Evolutionary conservation across 2,797 vertebrate genomes (phyloP).

Genomic region (Manis pentadactyla): DNA sequence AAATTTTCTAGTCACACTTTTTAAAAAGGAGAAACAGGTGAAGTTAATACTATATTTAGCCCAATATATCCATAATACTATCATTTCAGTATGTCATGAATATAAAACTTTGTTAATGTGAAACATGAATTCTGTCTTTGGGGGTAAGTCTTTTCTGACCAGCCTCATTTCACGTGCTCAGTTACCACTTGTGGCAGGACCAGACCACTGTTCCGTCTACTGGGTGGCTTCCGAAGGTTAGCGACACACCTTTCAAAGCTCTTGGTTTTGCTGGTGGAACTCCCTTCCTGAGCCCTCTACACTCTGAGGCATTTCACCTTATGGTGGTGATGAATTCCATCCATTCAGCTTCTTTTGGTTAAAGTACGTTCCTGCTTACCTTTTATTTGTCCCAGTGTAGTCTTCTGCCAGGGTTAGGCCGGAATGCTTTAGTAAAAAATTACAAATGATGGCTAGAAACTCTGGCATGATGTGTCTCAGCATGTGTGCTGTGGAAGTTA

Average conservation of each 20-base stretch:
- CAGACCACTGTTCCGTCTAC: not conserved
- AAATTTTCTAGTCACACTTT: conserved; percentile 8
- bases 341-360: not conserved
- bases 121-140: not conserved
- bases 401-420: not conserved
- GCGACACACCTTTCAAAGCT: not conserved
- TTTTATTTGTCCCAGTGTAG: not conserved
- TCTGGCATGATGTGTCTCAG: not conserved
- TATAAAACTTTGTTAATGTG: not conserved
- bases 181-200: not conserved
- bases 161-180: not conserved
- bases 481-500: not conserved
- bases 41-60: conserved; percentile 14
- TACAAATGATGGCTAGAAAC: not conserved
- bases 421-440: not conserved
- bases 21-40: conserved; percentile 30
- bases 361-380: not conserved
- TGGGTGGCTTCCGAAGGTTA: not conserved
- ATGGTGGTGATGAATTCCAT: not conserved
- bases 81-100: not conserved
- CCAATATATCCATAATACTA: not conserved
- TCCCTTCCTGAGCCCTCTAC: not conserved
- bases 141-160: not conserved
- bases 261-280: not conserved
- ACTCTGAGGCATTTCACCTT: not conserved